Percentiles rank a stretch among this genome's conserved stretches.
Conservation (phyloP, 2,888 invertebrate genomes). For the Pecten maximus region DNA sequence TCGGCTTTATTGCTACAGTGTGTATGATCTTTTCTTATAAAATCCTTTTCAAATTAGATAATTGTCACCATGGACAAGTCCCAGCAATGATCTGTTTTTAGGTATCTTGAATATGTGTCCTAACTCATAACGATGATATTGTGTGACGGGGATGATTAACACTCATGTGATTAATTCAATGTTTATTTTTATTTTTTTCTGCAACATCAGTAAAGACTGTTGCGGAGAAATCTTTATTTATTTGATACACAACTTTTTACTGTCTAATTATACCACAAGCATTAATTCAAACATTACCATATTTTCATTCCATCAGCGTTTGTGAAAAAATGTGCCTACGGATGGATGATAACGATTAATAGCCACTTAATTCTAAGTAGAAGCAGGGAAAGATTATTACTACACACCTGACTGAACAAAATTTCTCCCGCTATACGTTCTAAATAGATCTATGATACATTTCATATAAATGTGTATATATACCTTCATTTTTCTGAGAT, state of each 20-base stretch:
- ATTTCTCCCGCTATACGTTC: background rate
- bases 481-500: background rate
- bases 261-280: background rate
- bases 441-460: background rate
- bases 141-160: background rate
- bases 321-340: background rate
- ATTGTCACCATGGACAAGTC: background rate
- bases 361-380: conserved; percentile 29
- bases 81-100: background rate
- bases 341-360: conserved; percentile 1
- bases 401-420: background rate
- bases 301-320: background rate
- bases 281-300: background rate
- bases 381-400: background rate
- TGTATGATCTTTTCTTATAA: background rate
- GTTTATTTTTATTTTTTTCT: background rate
- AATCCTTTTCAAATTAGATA: background rate
- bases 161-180: background rate
- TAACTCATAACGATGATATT: background rate
- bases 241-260: background rate
- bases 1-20: background rate
- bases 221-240: background rate
- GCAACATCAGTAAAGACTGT: background rate
- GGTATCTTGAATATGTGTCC: background rate
- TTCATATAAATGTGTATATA: background rate